These are phyloP conservation scores for Melipona quadrifasciata DNA, from an alignment of 1,140 invertebrate genomes.

Conservation along the genomic window DNA sequence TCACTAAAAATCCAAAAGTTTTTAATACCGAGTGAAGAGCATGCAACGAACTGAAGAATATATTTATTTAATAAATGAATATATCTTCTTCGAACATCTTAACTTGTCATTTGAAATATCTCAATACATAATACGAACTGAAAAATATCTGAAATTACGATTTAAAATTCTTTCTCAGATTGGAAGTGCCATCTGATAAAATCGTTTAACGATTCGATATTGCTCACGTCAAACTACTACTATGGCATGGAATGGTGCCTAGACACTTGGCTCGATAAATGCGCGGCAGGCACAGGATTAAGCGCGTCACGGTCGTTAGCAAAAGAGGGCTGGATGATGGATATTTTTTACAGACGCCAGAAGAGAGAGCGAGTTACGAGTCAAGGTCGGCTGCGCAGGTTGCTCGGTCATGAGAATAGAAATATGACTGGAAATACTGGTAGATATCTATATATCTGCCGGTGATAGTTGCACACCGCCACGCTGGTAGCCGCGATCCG, in stretches of 20 bases:
- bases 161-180: too few relatives aligned
- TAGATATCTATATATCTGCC: slow-evolving; percentile 1
- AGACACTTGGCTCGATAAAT: slow-evolving; percentile 50
- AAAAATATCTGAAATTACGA: too few relatives aligned
- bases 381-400: slow-evolving; percentile 66
- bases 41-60: too few relatives aligned
- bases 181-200: slow-evolving; percentile 18
- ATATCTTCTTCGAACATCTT: too few relatives aligned
- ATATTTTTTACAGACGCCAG: slow-evolving; percentile 66
- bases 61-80: too few relatives aligned
- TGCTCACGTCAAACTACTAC: not conserved
- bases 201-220: slow-evolving; percentile 38
- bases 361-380: slow-evolving; percentile 68
- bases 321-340: slow-evolving; percentile 57
- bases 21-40: too few relatives aligned
- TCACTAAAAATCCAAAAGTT: too few relatives aligned
- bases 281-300: slow-evolving; percentile 41
- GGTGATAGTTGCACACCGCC: slow-evolving; percentile 45
- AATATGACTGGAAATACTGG: slow-evolving; percentile 57
- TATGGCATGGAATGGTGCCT: not conserved
- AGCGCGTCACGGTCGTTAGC: slow-evolving; percentile 58
- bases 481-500: slow-evolving; percentile 31
- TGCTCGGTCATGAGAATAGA: slow-evolving; percentile 67
- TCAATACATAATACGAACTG: too few relatives aligned
- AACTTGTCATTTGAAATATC: too few relatives aligned